Evolutionary conservation across 2,888 invertebrate species (phyloP), one percentile per base, ranked within the genome.

Genomic region (Drosophila pseudotakahashii): DNA sequence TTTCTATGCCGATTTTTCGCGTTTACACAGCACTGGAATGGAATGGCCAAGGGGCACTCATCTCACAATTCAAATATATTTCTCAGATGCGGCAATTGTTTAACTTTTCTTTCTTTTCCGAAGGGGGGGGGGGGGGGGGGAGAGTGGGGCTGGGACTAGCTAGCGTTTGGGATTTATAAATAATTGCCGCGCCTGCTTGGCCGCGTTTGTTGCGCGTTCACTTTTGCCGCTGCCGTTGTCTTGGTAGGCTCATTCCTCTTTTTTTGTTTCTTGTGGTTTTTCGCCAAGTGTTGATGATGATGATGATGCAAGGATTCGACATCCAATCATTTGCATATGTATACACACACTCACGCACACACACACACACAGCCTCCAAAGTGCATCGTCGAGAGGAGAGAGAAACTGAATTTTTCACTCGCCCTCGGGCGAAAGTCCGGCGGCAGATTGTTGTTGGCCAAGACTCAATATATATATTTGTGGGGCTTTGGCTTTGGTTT

Each of bases 1-100:
- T 79, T 81, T 79, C 80, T 80, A 83, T 81, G 83, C 88, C 82
- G 89, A 88, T 79, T 72, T 85, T 83, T 88, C 75, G 75, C 88
- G 83, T 85, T 89, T 89, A 66, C 72, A 82, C 67, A 81, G 75
- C 51, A 74, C 75, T 63, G 42, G 50, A 47, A 45, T 45, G 26
- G n/a, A 45, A 32, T 47, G 47, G 47, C 30, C 57, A 13, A 41
- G 26, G 34, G 37, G 26, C 39, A 37, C 32, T 19, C 16, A 61
- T 60, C 45, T 72, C 69, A 61, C 73, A 62, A 54, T 69, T 32
- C 42, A 68, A 36, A 26, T 45, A 44, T 23, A 44, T 44, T 67
- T 57, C 14, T 41, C 44, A 47, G 53, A 34, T 55, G 52, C 44
- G 42, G 48, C 75, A 75, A 64, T 72, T 72, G 75, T 57, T 44